Evolutionary conservation across 2,797 vertebrate species (phyloP).

Genomic region (Rhinella marina): DNA sequence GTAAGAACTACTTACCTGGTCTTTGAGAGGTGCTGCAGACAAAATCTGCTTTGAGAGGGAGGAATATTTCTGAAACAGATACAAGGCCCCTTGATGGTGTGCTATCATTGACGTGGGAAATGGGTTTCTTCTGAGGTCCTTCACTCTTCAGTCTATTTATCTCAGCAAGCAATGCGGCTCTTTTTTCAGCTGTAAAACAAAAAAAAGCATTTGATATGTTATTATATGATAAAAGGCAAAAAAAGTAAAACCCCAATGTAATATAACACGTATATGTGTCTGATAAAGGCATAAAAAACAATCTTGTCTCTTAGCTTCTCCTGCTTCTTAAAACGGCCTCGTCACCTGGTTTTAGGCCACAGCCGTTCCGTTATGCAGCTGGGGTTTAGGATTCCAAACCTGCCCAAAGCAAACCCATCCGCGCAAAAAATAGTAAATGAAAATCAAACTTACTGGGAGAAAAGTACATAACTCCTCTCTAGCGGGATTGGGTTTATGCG

Average conservation of each 20-base stretch:
- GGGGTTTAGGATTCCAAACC: too few relatives aligned
- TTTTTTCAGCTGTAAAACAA: constrained; percentile 82
- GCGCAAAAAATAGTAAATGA: too few relatives aligned
- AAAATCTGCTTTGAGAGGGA: constrained; percentile 96
- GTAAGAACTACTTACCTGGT: constrained; percentile 77
- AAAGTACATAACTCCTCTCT: too few relatives aligned
- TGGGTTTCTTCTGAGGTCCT: constrained; percentile 73
- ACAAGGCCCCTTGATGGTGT: constrained; percentile 87
- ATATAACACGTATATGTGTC: too few relatives aligned
- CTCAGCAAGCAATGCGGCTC: constrained; percentile 83
- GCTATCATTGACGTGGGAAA: constrained; percentile 60
- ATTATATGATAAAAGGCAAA: neutral
- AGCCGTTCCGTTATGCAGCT: too few relatives aligned
- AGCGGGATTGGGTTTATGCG: too few relatives aligned
- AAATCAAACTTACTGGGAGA: too few relatives aligned
- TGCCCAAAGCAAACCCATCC: too few relatives aligned
- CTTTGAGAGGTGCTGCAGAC: constrained; percentile 87
- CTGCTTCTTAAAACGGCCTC: too few relatives aligned
- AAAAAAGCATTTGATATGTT: neutral
- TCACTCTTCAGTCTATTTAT: constrained; percentile 84
- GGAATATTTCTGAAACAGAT: constrained; percentile 86
- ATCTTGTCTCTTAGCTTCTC: too few relatives aligned
- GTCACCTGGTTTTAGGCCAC: too few relatives aligned
- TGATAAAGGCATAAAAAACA: too few relatives aligned
- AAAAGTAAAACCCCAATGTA: neutral